These are phyloP conservation scores for Hydrozoanthus gracilis DNA, from an alignment of 92 coral and sea anemone species.

Conservation along the genomic window DNA sequence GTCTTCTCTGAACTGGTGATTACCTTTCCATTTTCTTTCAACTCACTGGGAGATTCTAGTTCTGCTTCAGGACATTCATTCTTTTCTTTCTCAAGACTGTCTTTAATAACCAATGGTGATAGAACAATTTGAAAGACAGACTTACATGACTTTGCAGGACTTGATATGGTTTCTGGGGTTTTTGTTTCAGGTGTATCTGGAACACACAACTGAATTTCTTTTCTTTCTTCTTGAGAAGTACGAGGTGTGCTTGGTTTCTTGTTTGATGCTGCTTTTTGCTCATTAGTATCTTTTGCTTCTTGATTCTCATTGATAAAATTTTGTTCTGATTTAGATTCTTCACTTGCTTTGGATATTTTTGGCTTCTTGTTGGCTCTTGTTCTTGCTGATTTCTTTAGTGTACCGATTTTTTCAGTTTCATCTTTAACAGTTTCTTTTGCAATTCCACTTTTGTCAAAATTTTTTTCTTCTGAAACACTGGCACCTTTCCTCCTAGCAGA, in stretches of 20 bases:
- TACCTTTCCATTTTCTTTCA: background rate
- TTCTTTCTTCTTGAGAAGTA: background rate
- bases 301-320: background rate
- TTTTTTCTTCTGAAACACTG: slow-evolving; percentile 5
- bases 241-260: background rate
- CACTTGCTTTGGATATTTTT: background rate
- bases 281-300: background rate
- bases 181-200: slow-evolving; percentile 3
- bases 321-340: background rate
- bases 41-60: slow-evolving; percentile 30
- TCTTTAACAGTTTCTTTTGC: slow-evolving; percentile 1
- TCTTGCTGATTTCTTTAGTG: slow-evolving; percentile 14
- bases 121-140: slow-evolving; percentile 46
- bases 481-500: slow-evolving; percentile 11
- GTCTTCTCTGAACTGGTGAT: background rate
- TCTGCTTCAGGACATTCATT: background rate
- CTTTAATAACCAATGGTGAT: slow-evolving; percentile 47
- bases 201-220: background rate
- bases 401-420: slow-evolving; percentile 1
- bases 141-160: slow-evolving; percentile 52
- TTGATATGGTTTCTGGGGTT: background rate
- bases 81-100: slow-evolving; percentile 32
- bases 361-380: background rate
- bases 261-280: background rate
- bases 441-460: background rate